phyloP scores from a whole-genome alignment of 2,888 invertebrate genomes.

The Meloe dianella region DNA sequence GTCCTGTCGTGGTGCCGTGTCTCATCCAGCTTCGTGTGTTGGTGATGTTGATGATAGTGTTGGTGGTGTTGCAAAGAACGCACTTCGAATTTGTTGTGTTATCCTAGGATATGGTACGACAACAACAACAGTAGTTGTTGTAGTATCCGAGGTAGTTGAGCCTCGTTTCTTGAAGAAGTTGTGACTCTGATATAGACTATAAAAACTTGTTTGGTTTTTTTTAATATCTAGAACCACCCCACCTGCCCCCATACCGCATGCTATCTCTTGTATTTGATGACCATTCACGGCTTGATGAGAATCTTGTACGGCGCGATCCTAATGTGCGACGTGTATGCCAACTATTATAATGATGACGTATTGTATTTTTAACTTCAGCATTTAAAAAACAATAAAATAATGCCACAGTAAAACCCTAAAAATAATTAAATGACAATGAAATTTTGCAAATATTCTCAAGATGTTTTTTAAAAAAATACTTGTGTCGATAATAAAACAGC shows the following conservation, averaged over 20 bases:
- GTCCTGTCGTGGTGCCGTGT: slow-evolving; percentile 45
- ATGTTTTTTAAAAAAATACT: no score
- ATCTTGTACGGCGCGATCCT: slow-evolving; percentile 67
- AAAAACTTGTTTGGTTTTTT: slow-evolving; percentile 29
- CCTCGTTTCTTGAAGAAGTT: slow-evolving; percentile 69
- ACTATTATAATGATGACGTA: slow-evolving; percentile 78
- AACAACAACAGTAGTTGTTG: slow-evolving; percentile 72
- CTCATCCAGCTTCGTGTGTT: slow-evolving; percentile 43
- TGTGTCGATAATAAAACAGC: slow-evolving; percentile 87
- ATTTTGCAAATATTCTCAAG: no score
- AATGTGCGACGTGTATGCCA: slow-evolving; percentile 73
- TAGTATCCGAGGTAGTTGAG: slow-evolving; percentile 76
- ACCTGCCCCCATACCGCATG: slow-evolving; percentile 67
- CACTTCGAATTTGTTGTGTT: slow-evolving; percentile 32
- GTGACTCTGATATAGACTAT: slow-evolving; percentile 39
- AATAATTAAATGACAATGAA: no score
- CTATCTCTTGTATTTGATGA: slow-evolving; percentile 78
- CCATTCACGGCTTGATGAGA: slow-evolving; percentile 74
- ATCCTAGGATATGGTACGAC: slow-evolving; percentile 30
- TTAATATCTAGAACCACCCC: slow-evolving; percentile 17
- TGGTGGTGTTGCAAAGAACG: slow-evolving; percentile 26
- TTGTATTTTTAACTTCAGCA: slow-evolving; percentile 84
- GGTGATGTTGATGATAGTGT: slow-evolving; percentile 37
- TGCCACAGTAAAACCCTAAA: slow-evolving; percentile 84
- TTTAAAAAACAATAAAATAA: slow-evolving; percentile 90